These are phyloP conservation scores for Leucophenga varia DNA, from an alignment of 1,140 invertebrate genomes.

Conservation along the genomic window DNA sequence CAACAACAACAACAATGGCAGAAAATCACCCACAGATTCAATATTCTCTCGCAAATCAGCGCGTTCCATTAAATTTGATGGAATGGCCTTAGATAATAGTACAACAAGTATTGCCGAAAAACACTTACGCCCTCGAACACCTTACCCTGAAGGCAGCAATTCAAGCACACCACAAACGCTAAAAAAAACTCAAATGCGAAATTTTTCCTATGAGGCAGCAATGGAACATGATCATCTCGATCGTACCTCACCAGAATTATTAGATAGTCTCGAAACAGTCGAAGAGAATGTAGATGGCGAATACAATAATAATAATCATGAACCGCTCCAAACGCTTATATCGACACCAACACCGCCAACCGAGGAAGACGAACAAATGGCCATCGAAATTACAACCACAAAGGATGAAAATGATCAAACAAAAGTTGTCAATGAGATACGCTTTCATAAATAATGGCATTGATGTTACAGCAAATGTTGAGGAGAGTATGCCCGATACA, in stretches of 20 bases:
- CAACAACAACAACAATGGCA: conserved; percentile 9
- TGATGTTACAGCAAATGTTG: conserved; percentile 48
- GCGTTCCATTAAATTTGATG: conserved; percentile 13
- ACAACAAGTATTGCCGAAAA: conserved; percentile 23
- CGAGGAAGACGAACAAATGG: conserved; percentile 48
- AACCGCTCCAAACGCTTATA: conserved; percentile 5
- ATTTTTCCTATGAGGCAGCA: conserved; percentile 48
- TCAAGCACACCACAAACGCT: conserved; percentile 40
- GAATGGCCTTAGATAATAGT: conserved; percentile 2
- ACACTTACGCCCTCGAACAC: conserved; percentile 36
- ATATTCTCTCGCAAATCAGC: conserved; percentile 17
- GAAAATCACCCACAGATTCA: conserved; percentile 28
- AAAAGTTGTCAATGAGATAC: conserved; percentile 48
- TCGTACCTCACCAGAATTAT: conserved; percentile 36
- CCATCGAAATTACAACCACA: conserved; percentile 45
- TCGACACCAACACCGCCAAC: conserved; percentile 40
- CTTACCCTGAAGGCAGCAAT: conserved; percentile 42
- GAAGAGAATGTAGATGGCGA: conserved; percentile 27
- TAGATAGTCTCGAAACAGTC: conserved; percentile 41
- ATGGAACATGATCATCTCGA: conserved; percentile 44
- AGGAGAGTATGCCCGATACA: conserved; percentile 37
- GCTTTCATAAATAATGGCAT: conserved; percentile 54
- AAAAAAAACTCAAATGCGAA: conserved; percentile 42
- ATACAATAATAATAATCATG: not conserved
- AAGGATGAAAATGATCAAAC: conserved; percentile 39